Evolutionary conservation across 2,888 invertebrate genomes (phyloP), one percentile per base, ranked within the genome.

Genomic region (Ophraella communa): DNA sequence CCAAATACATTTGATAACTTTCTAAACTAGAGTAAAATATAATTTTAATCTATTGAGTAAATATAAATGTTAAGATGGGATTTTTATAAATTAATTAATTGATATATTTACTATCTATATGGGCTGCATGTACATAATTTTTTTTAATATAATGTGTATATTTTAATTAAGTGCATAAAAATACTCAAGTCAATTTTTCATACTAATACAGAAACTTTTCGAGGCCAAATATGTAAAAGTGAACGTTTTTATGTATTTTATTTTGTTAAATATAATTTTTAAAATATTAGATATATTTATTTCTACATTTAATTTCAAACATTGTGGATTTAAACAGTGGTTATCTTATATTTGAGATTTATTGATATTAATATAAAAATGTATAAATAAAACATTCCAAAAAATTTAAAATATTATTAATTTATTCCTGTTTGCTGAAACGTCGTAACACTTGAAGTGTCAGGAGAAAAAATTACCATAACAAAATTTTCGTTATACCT

Each of bases 191-290:
- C 71, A 71, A 69, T 71, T 71, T 68, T 68, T 63, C 53, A 54
- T 61, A 59, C 60, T 61, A 44, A 64, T 59, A 59, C 53, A 65
- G 65, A 63, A 66, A 67, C 55, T 60, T 56, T 67, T 71, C 65
- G 74, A 73, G 75, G 75, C 75, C 74, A 75, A 74, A 73, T 70
- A 72, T 65, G 65, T 69, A 54, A 69, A 71, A 70, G 70, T 63
- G 66, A 39, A 67, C 59, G 64, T 67, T 70, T 69, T 70, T 65
- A 66, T 69, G 65, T 68, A 66, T 69, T 66, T 65, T 69, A 64
- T 69, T 64, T 65, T 66, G 64, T 69, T 64, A 66, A 67, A 69
- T 69, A 65, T 70, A 64, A 63, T 67, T 70, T 65, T 66, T 63
- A 66, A 61, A 65, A 62, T 65, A 65, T 68, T 68, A 63, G 47